A percentile compares a stretch with the other conserved stretches of the same genome.
Conservation (phyloP, 2,888 invertebrate genomes). For the Stenotaenia linearis region DNA sequence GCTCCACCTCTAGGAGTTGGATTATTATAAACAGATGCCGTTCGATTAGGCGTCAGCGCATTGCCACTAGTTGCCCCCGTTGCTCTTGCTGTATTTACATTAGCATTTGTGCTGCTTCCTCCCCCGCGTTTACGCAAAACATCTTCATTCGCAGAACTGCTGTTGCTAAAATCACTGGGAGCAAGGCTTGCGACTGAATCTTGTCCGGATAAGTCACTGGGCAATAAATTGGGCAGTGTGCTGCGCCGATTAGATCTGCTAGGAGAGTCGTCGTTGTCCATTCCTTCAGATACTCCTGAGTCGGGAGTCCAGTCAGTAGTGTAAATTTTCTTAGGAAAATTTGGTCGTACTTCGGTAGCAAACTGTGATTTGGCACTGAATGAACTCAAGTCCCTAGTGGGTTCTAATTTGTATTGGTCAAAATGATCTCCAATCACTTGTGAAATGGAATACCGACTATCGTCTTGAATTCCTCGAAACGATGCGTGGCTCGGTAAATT, state of each 20-base stretch:
- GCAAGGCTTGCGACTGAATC: slow-evolving; percentile 27
- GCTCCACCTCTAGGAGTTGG: slow-evolving; percentile 32
- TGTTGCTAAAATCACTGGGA: slow-evolving; percentile 28
- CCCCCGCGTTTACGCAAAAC: slow-evolving; percentile 30
- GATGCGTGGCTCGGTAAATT: background rate
- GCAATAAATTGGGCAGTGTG: slow-evolving; percentile 37
- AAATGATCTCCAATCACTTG: slow-evolving; percentile 81
- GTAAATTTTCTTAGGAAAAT: slow-evolving; percentile 32
- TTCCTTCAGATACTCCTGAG: slow-evolving; percentile 42
- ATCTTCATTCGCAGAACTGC: slow-evolving; percentile 31
- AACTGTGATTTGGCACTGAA: slow-evolving; percentile 30
- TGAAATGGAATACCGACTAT: slow-evolving; percentile 43
- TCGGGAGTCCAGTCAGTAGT: slow-evolving; percentile 42
- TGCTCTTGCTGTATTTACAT: background rate
- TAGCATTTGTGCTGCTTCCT: background rate
- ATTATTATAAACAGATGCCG: slow-evolving; percentile 27
- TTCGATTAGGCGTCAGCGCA: slow-evolving; percentile 30
- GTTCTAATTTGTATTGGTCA: slow-evolving; percentile 82
- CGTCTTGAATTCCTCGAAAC: slow-evolving; percentile 24
- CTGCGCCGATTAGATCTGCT: slow-evolving; percentile 37
- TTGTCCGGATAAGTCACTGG: slow-evolving; percentile 30
- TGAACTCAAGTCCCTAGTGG: slow-evolving; percentile 56
- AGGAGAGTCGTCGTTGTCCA: slow-evolving; percentile 40
- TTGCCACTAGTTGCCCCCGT: slow-evolving; percentile 7
- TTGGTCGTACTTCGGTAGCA: slow-evolving; percentile 3